These are phyloP conservation scores for Acromyrmex charruanus DNA, from an alignment of 1,140 invertebrate species.

Conservation along the genomic window DNA sequence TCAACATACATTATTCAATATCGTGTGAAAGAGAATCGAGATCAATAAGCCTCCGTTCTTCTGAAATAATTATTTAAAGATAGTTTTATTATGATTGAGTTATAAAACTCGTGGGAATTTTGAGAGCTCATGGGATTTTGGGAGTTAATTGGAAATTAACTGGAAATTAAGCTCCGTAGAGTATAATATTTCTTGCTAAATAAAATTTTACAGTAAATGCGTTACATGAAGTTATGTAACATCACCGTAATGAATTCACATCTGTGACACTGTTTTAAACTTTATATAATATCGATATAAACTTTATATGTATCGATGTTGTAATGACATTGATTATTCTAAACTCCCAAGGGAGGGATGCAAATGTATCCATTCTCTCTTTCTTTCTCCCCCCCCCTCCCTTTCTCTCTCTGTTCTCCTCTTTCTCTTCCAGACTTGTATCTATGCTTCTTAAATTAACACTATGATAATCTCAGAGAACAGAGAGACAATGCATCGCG, in stretches of 20 bases:
- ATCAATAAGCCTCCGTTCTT: not conserved
- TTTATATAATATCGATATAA: not conserved
- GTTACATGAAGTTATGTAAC: not conserved
- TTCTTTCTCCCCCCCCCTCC: not conserved
- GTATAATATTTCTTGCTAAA: slow-evolving; percentile 17
- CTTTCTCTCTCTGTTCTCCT: not conserved
- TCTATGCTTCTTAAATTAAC: not conserved
- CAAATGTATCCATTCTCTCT: not conserved
- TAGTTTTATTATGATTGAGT: slow-evolving; percentile 5
- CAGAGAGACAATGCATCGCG: slow-evolving; percentile 23
- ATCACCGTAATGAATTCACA: not conserved
- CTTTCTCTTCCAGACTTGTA: not conserved
- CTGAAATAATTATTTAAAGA: not conserved
- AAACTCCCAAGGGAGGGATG: not conserved
- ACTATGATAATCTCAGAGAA: slow-evolving; percentile 13
- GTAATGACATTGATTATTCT: not conserved
- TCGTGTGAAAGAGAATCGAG: not conserved
- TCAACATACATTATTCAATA: not conserved
- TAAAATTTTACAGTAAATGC: not conserved
- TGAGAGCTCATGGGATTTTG: not conserved
- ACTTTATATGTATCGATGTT: not conserved
- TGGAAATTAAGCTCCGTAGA: not conserved
- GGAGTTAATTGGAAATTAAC: not conserved
- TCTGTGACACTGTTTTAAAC: not conserved
- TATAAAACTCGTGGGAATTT: slow-evolving; percentile 20